A percentile compares a stretch with the other conserved stretches of the same genome.
Conservation (phyloP, 2,113 vertebrate genomes). For the Tachysurus fulvidraco region DNA sequence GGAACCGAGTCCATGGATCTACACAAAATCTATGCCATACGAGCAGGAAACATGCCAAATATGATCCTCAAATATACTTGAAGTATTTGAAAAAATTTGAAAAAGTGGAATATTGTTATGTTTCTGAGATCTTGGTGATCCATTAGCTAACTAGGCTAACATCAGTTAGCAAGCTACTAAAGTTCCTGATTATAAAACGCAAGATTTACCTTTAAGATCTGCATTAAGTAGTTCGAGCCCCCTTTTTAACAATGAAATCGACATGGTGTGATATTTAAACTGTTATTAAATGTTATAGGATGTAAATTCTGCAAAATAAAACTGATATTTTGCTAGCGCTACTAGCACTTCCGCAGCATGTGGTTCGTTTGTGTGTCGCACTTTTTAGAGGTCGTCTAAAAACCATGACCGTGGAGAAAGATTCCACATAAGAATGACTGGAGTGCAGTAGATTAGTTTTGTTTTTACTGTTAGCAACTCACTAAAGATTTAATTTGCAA, state of each 20-base stretch:
- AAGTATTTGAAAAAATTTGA: not conserved
- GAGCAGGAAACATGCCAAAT: not conserved
- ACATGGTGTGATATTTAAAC: slow-evolving; percentile 38
- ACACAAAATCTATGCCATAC: not conserved
- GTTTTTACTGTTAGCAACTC: not conserved
- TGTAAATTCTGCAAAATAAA: not conserved
- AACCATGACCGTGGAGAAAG: not conserved
- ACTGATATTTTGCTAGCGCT: not conserved
- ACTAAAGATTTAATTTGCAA: not conserved
- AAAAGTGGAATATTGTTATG: not conserved
- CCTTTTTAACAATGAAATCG: slow-evolving; percentile 53
- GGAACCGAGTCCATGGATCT: not conserved
- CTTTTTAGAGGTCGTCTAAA: not conserved
- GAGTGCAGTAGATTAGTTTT: not conserved
- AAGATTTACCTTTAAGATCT: slow-evolving; percentile 53
- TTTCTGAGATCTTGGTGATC: not conserved
- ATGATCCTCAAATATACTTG: not conserved
- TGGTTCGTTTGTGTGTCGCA: not conserved
- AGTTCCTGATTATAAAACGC: not conserved
- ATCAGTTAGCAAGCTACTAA: not conserved
- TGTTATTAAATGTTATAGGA: not conserved
- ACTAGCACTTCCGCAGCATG: slow-evolving; percentile 12
- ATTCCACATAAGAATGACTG: not conserved
- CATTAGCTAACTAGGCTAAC: not conserved
- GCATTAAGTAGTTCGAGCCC: slow-evolving; percentile 57